A percentile compares a stretch with the other conserved stretches of the same genome.
Conservation (phyloP, 2,797 vertebrate species). For the Carduelis carduelis region DNA sequence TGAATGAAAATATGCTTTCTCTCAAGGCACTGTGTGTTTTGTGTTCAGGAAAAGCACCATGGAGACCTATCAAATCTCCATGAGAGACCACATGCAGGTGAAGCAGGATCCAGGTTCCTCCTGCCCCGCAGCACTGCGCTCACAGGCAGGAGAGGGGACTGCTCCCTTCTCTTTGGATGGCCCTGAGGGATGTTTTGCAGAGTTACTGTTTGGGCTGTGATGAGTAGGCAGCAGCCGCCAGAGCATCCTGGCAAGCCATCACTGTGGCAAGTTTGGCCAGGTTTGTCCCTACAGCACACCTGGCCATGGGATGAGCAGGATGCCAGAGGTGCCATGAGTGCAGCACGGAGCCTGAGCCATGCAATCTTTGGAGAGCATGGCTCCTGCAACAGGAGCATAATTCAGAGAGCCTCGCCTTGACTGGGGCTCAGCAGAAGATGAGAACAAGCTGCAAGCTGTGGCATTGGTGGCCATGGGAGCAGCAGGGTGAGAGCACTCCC, state of each 20-base stretch:
- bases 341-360: background rate
- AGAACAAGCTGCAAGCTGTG: background rate
- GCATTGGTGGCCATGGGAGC: rapidly evolving
- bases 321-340: rapidly evolving
- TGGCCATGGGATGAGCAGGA: rapidly evolving
- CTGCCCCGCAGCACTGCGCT: rapidly evolving
- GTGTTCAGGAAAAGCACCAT: background rate
- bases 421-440: background rate
- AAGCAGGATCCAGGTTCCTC: background rate
- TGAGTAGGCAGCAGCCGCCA: background rate
- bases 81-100: rapidly evolving
- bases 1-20: rapidly evolving
- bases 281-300: rapidly evolving
- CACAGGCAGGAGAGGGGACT: rapidly evolving
- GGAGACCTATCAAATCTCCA: background rate
- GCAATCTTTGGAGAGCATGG: background rate
- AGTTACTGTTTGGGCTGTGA: background rate
- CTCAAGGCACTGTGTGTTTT: background rate
- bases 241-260: background rate
- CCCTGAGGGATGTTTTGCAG: background rate
- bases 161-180: background rate
- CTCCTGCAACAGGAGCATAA: background rate
- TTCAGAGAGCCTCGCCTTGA: background rate
- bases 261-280: rapidly evolving
- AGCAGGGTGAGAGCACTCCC: background rate